Evolutionary conservation across 2,113 vertebrate genomes (phyloP).

Genomic region (Colinus virginianus): DNA sequence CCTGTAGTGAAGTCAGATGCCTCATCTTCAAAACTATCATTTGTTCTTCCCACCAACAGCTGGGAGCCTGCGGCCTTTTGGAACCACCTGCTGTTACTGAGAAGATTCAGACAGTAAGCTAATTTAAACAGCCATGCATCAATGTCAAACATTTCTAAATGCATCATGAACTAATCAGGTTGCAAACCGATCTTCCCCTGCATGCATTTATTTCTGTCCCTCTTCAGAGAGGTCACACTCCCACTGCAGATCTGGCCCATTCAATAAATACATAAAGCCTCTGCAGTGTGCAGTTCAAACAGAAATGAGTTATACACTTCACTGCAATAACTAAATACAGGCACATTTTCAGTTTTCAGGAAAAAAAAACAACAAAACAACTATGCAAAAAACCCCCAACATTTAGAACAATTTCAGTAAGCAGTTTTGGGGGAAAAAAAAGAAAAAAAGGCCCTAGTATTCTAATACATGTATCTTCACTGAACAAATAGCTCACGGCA

Average conservation of each 20-base stretch:
- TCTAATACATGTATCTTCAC: not conserved
- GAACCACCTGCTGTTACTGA: not conserved
- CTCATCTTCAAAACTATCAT: not conserved
- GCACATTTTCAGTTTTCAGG: not conserved
- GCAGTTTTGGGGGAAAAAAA: not conserved
- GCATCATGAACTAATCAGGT: not conserved
- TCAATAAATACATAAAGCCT: not conserved
- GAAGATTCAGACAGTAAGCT: not conserved
- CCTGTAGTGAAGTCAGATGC: not conserved
- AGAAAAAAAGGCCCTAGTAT: not conserved
- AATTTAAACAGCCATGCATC: not conserved
- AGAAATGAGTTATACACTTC: not conserved
- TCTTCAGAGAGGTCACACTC: not conserved
- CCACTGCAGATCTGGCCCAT: not conserved
- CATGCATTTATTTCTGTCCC: not conserved
- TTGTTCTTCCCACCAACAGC: not conserved
- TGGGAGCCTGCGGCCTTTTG: not conserved
- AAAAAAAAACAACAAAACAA: not conserved
- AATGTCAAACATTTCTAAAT: not conserved
- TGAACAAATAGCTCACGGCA: not conserved
- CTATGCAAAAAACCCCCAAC: no score
- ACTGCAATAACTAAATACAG: not conserved
- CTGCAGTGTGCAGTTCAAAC: not conserved
- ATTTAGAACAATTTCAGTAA: not conserved
- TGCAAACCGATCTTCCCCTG: not conserved